Evolutionary conservation across 2,888 invertebrate genomes (phyloP).

Genomic region (Amblyjoppa proteus): DNA sequence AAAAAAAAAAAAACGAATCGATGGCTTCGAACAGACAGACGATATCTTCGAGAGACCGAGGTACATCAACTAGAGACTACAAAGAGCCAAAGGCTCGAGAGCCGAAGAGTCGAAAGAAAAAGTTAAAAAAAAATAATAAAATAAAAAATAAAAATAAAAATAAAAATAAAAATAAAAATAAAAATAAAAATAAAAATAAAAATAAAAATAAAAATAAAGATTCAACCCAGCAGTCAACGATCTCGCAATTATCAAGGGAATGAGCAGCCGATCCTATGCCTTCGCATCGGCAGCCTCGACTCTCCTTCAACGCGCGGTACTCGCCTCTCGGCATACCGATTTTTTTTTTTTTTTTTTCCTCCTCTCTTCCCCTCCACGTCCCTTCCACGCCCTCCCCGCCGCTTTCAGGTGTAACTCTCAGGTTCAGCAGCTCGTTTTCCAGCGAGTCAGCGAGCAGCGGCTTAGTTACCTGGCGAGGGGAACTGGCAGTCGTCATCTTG

Average conservation of each 20-base stretch:
- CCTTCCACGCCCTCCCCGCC: constrained; percentile 42
- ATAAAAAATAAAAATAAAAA: no score
- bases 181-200: no score
- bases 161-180: background rate
- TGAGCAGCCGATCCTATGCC: constrained; percentile 48
- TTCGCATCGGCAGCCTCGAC: constrained; percentile 46
- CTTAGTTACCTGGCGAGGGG: constrained; percentile 43
- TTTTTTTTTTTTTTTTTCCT: constrained; percentile 59
- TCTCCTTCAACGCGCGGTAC: constrained; percentile 54
- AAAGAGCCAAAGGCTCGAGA: background rate
- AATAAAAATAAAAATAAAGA: background rate
- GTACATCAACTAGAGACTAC: no score
- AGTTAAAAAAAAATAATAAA: background rate
- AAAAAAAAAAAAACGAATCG: background rate
- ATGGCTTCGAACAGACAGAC: background rate
- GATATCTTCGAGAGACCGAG: no score
- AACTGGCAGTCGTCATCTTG: constrained; percentile 67
- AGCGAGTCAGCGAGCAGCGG: constrained; percentile 42
- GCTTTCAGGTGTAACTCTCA: constrained; percentile 64
- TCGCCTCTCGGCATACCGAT: constrained; percentile 65
- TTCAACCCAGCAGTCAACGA: background rate
- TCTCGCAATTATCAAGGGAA: constrained; percentile 20
- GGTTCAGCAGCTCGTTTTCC: constrained; percentile 55
- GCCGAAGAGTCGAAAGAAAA: background rate
- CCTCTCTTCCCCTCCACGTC: constrained; percentile 48